Evolutionary conservation across 1,140 invertebrate species (phyloP).

Genomic region (Drosophila biarmipes): DNA sequence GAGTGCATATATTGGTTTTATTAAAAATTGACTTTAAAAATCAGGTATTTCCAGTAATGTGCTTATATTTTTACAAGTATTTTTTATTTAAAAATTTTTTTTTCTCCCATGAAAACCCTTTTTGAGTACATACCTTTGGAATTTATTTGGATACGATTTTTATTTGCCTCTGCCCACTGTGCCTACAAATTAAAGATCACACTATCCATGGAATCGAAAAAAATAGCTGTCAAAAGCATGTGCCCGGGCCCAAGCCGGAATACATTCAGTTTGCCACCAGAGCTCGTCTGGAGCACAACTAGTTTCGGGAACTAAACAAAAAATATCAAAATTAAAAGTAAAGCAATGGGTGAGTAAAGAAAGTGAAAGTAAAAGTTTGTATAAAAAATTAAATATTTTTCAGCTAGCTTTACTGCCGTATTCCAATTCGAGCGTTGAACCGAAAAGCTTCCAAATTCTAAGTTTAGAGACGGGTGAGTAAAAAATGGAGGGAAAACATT

Average conservation of each 20-base stretch:
- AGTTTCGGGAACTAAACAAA: background rate
- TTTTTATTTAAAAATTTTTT: no score
- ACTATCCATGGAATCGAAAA: background rate
- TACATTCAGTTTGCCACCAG: constrained; percentile 25
- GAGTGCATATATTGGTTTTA: no score
- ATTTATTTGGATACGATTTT: no score
- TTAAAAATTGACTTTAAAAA: no score
- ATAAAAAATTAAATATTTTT: no score
- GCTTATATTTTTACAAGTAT: no score
- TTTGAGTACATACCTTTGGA: no score
- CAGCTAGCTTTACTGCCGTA: no score
- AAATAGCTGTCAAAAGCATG: background rate
- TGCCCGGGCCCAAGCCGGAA: background rate
- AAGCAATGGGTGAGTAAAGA: background rate
- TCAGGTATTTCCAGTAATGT: no score
- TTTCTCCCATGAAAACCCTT: no score
- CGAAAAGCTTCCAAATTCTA: background rate
- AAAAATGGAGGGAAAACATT: background rate
- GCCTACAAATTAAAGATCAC: background rate
- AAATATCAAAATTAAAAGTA: background rate
- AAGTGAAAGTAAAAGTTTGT: no score
- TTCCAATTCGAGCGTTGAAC: no score
- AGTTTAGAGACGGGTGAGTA: background rate
- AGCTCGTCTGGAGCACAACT: constrained; percentile 27
- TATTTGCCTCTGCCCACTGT: background rate